Percentiles rank a stretch among this genome's conserved stretches.
phyloP scores from a whole-genome alignment of 1,140 invertebrate species.

The Platyscapa corneri region DNA sequence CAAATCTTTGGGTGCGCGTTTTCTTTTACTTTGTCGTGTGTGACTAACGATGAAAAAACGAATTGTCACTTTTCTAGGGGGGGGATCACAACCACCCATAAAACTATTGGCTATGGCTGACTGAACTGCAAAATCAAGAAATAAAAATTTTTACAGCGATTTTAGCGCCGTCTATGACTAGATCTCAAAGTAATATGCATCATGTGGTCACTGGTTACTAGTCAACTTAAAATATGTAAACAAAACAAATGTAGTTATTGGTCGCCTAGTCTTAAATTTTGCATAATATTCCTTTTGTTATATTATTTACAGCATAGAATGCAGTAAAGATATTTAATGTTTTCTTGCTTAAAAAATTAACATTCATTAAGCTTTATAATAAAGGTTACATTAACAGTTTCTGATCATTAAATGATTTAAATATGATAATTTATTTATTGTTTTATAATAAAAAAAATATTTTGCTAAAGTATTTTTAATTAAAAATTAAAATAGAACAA shows the following conservation, averaged over 20 bases:
- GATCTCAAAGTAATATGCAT: not conserved
- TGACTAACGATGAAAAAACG: slow-evolving; percentile 8
- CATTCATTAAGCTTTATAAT: too few relatives aligned
- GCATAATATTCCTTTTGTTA: not conserved
- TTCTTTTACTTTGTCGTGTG: too few relatives aligned
- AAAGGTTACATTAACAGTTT: too few relatives aligned
- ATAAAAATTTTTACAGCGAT: slow-evolving; percentile 16
- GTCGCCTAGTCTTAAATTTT: not conserved
- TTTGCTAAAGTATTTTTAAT: too few relatives aligned
- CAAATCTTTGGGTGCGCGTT: not conserved
- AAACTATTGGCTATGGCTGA: slow-evolving; percentile 1
- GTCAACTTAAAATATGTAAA: slow-evolving; percentile 36
- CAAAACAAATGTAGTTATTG: slow-evolving; percentile 25
- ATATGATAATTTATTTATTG: too few relatives aligned
- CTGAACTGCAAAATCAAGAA: not conserved
- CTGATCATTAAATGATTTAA: too few relatives aligned
- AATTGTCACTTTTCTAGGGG: not conserved
- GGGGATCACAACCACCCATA: not conserved
- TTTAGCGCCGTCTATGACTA: slow-evolving; percentile 17
- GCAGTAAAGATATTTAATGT: not conserved
- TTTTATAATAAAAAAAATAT: too few relatives aligned
- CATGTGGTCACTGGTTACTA: slow-evolving; percentile 8
- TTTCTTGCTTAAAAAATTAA: not conserved
- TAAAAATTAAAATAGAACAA: too few relatives aligned
- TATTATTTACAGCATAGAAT: not conserved